These are phyloP conservation scores for Silurus aristotelis DNA, from an alignment of 2,797 vertebrate genomes.

Conservation along the genomic window DNA sequence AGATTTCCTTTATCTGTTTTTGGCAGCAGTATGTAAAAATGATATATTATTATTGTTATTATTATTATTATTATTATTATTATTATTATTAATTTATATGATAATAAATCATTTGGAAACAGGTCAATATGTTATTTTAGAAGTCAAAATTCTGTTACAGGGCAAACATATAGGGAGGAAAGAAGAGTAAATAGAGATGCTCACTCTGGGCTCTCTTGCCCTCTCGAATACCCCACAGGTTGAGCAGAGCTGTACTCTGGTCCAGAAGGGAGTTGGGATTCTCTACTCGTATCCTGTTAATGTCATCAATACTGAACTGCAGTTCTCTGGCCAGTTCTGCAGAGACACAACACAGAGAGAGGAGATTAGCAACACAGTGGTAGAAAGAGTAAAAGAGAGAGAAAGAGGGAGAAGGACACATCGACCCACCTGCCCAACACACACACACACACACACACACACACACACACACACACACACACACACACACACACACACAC, in stretches of 20 bases:
- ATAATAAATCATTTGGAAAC: neutral
- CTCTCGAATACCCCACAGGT: conserved; percentile 88
- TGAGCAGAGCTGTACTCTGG: conserved; percentile 89
- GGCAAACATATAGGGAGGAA: neutral
- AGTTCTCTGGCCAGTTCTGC: conserved; percentile 89
- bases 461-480: neutral
- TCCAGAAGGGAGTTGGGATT: conserved; percentile 96
- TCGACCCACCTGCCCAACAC: neutral
- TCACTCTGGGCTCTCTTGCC: conserved; percentile 87
- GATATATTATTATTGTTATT: no score
- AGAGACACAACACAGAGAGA: conserved; percentile 14
- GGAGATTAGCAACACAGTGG: neutral
- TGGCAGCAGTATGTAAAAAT: neutral
- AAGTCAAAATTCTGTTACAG: neutral
- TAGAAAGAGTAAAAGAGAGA: neutral
- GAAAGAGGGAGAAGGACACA: neutral
- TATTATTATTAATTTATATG: no score
- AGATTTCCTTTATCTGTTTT: neutral
- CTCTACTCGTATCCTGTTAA: conserved; percentile 94
- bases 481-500: neutral
- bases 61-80: no score
- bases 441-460: neutral
- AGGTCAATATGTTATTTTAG: neutral
- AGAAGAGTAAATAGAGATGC: conserved; percentile 61
- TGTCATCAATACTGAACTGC: conserved; percentile 92